phyloP scores from a whole-genome alignment of 2,113 vertebrate genomes.

The Elaphurus davidianus region DNA sequence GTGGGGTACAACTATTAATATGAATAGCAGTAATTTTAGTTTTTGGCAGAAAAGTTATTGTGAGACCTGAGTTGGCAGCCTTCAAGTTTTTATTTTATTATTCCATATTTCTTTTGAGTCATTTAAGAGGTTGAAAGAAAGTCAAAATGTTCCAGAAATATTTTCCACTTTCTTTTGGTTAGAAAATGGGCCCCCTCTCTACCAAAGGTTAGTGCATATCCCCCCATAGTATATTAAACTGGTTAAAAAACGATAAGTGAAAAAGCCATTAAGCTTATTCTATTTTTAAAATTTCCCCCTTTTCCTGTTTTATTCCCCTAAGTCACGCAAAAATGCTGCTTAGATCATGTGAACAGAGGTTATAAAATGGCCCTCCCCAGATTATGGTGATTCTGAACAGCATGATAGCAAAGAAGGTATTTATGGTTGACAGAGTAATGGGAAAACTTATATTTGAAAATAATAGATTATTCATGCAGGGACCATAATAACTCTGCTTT shows the following conservation, averaged over 20 bases:
- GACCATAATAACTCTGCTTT: slow-evolving; percentile 2
- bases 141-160: slow-evolving; percentile 59
- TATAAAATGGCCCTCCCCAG: slow-evolving; percentile 57
- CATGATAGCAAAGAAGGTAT: slow-evolving; percentile 56
- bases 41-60: slow-evolving; percentile 56
- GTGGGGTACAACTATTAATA: slow-evolving; percentile 15
- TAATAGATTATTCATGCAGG: slow-evolving; percentile 28
- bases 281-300: slow-evolving; percentile 64
- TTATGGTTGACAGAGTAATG: slow-evolving; percentile 56
- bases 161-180: slow-evolving; percentile 59
- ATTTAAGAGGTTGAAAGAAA: slow-evolving; percentile 62
- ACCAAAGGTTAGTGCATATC: slow-evolving; percentile 41
- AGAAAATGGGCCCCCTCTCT: slow-evolving; percentile 40
- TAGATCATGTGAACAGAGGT: slow-evolving; percentile 62
- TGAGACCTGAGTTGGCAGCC: slow-evolving; percentile 55
- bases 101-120: slow-evolving; percentile 50
- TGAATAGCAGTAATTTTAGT: slow-evolving; percentile 21
- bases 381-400: slow-evolving; percentile 41
- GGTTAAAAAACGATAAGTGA: slow-evolving; percentile 47
- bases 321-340: slow-evolving; percentile 55
- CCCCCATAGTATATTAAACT: slow-evolving; percentile 59
- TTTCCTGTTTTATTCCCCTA: slow-evolving; percentile 72
- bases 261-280: slow-evolving; percentile 68
- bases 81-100: slow-evolving; percentile 62
- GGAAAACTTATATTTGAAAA: slow-evolving; percentile 45